Evolutionary conservation across 2,797 vertebrate genomes (phyloP).

Genomic region (Selene dorsalis): DNA sequence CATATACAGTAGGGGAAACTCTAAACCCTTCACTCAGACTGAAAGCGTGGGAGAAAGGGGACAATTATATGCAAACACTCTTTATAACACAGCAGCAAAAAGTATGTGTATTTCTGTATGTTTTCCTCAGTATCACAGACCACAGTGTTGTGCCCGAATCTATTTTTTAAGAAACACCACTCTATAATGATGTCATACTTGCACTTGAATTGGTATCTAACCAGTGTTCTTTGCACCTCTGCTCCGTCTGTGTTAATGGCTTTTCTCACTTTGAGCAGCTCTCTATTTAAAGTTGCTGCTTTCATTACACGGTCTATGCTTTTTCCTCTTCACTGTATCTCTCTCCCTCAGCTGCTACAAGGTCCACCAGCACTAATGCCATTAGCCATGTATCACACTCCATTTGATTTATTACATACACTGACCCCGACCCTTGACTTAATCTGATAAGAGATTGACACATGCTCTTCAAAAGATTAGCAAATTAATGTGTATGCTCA

Average conservation of each 20-base stretch:
- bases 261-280: conserved; percentile 10
- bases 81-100: background rate
- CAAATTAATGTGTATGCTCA: conserved; percentile 58
- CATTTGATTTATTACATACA: conserved; percentile 48
- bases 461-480: conserved; percentile 60
- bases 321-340: conserved; percentile 19
- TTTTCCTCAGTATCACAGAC: background rate
- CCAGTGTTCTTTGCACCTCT: conserved; percentile 27
- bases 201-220: background rate
- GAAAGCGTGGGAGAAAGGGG: background rate
- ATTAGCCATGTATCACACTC: conserved; percentile 41
- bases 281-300: conserved; percentile 42
- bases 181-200: background rate
- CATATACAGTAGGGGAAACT: background rate
- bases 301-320: no score
- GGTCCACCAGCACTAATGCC: conserved; percentile 25
- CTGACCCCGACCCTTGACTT: conserved; percentile 39
- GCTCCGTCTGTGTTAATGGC: conserved; percentile 39
- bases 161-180: background rate
- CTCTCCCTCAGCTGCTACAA: conserved; percentile 18
- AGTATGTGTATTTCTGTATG: background rate
- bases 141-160: background rate
- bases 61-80: background rate
- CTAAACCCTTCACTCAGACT: background rate
- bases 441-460: conserved; percentile 57